phyloP scores from a whole-genome alignment of 2,113 vertebrate genomes.

The Vireo altiloquus region DNA sequence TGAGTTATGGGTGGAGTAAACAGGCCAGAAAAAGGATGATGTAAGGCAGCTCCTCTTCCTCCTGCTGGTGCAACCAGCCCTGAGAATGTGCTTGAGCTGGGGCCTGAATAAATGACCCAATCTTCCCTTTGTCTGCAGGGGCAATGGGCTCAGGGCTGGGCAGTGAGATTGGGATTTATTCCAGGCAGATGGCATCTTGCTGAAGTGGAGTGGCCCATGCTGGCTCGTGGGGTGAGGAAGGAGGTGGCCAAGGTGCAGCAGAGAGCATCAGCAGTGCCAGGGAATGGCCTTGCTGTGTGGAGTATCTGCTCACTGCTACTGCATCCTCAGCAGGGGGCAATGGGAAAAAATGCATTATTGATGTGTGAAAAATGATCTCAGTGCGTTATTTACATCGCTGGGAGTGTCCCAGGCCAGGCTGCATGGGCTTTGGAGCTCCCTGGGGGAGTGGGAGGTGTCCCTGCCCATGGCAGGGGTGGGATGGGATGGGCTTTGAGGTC shows the following conservation, averaged over 20 bases:
- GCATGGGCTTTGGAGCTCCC: accelerated
- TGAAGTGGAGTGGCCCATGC: accelerated
- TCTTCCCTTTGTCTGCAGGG: too few species aligned
- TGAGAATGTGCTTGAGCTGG: not conserved
- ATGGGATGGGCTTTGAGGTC: not conserved
- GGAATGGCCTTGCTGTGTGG: not conserved
- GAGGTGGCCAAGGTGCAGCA: not conserved
- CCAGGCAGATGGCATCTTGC: not conserved
- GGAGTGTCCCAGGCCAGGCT: not conserved
- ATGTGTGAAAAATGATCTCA: too few species aligned
- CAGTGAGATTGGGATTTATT: accelerated
- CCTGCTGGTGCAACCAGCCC: not conserved
- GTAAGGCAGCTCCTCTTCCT: not conserved
- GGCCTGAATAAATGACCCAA: accelerated
- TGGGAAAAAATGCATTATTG: accelerated
- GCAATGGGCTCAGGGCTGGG: accelerated
- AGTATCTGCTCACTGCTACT: accelerated
- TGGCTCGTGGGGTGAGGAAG: not conserved
- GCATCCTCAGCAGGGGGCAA: accelerated
- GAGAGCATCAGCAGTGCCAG: not conserved
- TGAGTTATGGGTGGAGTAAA: not conserved
- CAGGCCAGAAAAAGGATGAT: accelerated
- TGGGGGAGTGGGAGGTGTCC: not conserved
- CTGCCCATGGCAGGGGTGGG: not conserved
- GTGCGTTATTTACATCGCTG: not conserved